Percentiles rank a stretch among this genome's conserved stretches.
Evolutionary conservation across 2,888 invertebrate genomes (phyloP).

Genomic region (Polydrusus tereticollis): DNA sequence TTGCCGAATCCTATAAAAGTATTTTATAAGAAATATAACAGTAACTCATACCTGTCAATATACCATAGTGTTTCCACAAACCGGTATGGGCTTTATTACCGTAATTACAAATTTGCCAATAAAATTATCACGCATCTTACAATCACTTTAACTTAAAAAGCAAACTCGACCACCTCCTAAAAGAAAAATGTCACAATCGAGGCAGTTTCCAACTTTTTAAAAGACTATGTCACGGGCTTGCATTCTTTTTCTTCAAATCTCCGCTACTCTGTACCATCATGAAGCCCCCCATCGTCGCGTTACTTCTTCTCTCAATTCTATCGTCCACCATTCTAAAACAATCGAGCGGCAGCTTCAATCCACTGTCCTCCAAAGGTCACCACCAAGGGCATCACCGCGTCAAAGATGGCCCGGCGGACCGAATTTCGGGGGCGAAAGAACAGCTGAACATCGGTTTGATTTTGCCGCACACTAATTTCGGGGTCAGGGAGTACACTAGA

Average conservation of each 20-base stretch:
- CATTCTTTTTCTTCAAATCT: not conserved
- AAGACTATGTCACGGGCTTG: not conserved
- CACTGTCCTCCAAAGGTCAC: slow-evolving; percentile 53
- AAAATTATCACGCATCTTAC: too few relatives aligned
- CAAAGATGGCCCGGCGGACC: slow-evolving; percentile 20
- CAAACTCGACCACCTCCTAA: not conserved
- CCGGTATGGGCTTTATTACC: too few relatives aligned
- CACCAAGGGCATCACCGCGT: slow-evolving; percentile 35
- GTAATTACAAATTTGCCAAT: too few relatives aligned
- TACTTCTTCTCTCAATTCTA: slow-evolving; percentile 12
- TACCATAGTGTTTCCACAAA: too few relatives aligned
- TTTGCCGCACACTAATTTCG: slow-evolving; percentile 74
- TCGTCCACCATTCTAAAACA: not conserved
- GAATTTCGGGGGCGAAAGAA: slow-evolving; percentile 51
- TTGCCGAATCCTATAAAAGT: too few relatives aligned
- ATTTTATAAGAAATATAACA: too few relatives aligned
- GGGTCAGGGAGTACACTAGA: slow-evolving; percentile 76
- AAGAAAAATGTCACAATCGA: not conserved
- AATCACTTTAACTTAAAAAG: not conserved
- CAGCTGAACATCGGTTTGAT: slow-evolving; percentile 72
- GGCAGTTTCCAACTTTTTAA: not conserved
- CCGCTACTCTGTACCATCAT: slow-evolving; percentile 10
- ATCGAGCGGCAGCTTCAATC: slow-evolving; percentile 50
- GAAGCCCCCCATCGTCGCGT: slow-evolving; percentile 53
- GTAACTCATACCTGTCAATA: too few relatives aligned